Evolutionary conservation across 2,888 invertebrate species (phyloP).

Genomic region (Platycheirus albimanus): DNA sequence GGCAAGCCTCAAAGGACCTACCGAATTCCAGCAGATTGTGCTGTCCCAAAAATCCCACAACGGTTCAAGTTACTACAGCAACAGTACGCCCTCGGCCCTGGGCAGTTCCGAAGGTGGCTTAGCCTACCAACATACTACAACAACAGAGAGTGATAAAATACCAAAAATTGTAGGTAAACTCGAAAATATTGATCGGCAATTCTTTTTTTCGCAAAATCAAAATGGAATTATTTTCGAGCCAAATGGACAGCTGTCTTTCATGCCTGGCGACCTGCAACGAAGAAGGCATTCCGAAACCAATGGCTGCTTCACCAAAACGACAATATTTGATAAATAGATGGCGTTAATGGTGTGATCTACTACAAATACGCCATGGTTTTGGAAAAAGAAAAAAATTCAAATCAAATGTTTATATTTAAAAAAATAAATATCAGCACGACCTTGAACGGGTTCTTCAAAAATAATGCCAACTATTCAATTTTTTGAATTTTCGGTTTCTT

Average conservation of each 20-base stretch:
- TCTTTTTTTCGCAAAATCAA: slow-evolving; percentile 62
- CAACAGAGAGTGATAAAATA: slow-evolving; percentile 82
- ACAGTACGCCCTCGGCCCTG: slow-evolving; percentile 79
- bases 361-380: neutral
- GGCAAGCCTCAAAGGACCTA: slow-evolving; percentile 78
- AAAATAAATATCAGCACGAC: slow-evolving; percentile 9
- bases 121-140: slow-evolving; percentile 59
- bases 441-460: slow-evolving; percentile 36
- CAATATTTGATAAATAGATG: slow-evolving; percentile 58
- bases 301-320: slow-evolving; percentile 72
- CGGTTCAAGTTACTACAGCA: slow-evolving; percentile 76
- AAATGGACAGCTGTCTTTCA: slow-evolving; percentile 75
- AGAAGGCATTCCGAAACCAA: slow-evolving; percentile 80
- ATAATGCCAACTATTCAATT: too few relatives aligned
- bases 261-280: slow-evolving; percentile 76
- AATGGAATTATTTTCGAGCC: slow-evolving; percentile 77
- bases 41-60: slow-evolving; percentile 66
- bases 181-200: slow-evolving; percentile 79
- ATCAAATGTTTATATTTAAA: neutral
- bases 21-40: slow-evolving; percentile 75
- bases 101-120: slow-evolving; percentile 77
- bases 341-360: neutral
- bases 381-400: slow-evolving; percentile 6
- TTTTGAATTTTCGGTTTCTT: slow-evolving; percentile 36
- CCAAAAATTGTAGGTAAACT: slow-evolving; percentile 83